phyloP scores from a whole-genome alignment of 1,140 invertebrate species.

The Zaprionus taronus region DNA sequence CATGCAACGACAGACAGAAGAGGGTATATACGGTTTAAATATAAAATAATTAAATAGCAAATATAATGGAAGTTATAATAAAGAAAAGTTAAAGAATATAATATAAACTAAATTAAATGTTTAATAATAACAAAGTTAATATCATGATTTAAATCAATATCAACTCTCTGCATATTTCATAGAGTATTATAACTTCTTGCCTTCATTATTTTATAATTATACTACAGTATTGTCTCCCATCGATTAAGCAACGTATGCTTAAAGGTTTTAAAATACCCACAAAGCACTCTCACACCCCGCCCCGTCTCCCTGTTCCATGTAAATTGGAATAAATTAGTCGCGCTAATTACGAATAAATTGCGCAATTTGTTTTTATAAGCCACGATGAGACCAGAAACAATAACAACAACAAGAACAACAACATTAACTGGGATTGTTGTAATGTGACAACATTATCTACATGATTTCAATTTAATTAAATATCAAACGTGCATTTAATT shows the following conservation, averaged over 20 bases:
- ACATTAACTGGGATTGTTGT: conserved; percentile 21
- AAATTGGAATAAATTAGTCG: conserved; percentile 68
- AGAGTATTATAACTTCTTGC: background rate
- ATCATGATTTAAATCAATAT: background rate
- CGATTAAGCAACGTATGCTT: conserved; percentile 59
- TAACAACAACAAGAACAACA: conserved; percentile 11
- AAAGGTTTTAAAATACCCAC: conserved; percentile 27
- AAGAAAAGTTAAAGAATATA: background rate
- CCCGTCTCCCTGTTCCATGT: background rate
- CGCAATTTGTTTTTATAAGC: conserved; percentile 56
- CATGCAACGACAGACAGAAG: background rate
- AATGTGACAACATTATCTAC: conserved; percentile 45
- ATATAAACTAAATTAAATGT: too few species aligned
- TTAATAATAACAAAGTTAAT: background rate
- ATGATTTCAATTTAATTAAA: conserved; percentile 46
- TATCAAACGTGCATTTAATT: conserved; percentile 44
- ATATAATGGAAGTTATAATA: background rate
- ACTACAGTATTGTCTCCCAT: conserved; percentile 11
- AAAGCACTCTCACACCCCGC: background rate
- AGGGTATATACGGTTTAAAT: background rate
- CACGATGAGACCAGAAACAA: conserved; percentile 13
- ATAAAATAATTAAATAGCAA: background rate
- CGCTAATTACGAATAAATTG: conserved; percentile 73
- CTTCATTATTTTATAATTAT: conserved; percentile 28
- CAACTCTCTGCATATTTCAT: background rate